A percentile compares a stretch with the other conserved stretches of the same genome.
Evolutionary conservation across 2,888 invertebrate species (phyloP).

Genomic region (Amorpha juglandis): DNA sequence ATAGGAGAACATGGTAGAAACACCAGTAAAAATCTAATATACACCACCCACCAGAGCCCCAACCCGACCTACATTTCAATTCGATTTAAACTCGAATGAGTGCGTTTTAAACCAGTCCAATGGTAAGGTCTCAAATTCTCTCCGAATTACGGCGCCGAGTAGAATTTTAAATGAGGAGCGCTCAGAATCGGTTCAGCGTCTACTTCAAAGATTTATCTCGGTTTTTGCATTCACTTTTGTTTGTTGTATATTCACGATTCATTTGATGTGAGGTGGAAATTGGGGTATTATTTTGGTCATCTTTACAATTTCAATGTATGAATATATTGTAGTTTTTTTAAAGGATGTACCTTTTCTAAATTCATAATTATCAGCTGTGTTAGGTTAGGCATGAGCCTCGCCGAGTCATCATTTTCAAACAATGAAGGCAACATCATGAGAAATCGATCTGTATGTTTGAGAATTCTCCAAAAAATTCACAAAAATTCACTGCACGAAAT

Average conservation of each 20-base stretch:
- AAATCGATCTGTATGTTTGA: no score
- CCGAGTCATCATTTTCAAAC: no score
- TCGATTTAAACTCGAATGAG: constrained; percentile 28
- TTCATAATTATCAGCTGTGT: no score
- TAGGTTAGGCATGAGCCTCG: no score
- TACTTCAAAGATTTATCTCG: constrained; percentile 72
- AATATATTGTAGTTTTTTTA: no score
- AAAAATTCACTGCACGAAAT: no score
- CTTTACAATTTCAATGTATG: no score
- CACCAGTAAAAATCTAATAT: background rate
- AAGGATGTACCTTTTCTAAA: no score
- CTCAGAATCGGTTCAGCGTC: constrained; percentile 55
- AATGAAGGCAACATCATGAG: no score
- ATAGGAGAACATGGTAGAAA: no score
- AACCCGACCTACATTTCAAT: constrained; percentile 6
- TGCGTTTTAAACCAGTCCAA: constrained; percentile 31
- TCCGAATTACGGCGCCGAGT: constrained; percentile 54
- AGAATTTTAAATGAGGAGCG: constrained; percentile 69
- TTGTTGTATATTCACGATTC: constrained; percentile 40
- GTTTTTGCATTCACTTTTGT: constrained; percentile 66
- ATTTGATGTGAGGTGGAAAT: constrained; percentile 7
- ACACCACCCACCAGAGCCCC: background rate
- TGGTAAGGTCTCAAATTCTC: constrained; percentile 43
- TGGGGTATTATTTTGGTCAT: background rate
- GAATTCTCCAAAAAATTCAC: no score